These are phyloP conservation scores for Chrysomallon squamiferum DNA, from an alignment of 1,140 invertebrate genomes.

Conservation along the genomic window DNA sequence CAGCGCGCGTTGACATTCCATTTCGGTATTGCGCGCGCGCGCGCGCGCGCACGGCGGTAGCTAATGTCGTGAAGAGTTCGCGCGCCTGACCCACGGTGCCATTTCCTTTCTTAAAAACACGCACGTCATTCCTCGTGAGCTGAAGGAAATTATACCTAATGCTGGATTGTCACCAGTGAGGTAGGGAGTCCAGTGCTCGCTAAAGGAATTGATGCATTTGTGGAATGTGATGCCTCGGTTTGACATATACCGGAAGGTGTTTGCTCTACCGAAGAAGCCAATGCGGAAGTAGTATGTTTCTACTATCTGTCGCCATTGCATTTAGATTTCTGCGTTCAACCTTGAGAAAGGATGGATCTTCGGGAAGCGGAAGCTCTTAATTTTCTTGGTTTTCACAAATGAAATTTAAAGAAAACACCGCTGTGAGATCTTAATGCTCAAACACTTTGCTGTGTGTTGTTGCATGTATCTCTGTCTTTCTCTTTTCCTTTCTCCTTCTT, in stretches of 20 bases:
- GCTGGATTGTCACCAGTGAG: not conserved
- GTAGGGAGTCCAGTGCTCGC: not conserved
- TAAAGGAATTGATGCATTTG: not conserved
- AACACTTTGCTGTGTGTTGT: too few species aligned
- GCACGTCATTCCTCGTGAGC: slow-evolving; percentile 1
- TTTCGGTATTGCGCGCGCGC: too few species aligned
- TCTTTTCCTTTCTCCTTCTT: too few species aligned
- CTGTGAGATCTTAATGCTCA: not conserved
- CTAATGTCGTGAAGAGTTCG: not conserved
- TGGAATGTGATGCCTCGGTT: not conserved
- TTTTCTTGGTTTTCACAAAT: slow-evolving; percentile 8
- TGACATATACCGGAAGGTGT: slow-evolving; percentile 25
- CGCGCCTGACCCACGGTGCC: not conserved
- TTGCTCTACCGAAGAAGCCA: slow-evolving; percentile 12
- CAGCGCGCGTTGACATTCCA: too few species aligned
- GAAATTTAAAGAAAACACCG: slow-evolving; percentile 9
- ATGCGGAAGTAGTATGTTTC: slow-evolving; percentile 26
- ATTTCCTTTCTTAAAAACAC: slow-evolving; percentile 1
- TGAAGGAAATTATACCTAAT: slow-evolving; percentile 12
- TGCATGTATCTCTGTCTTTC: too few species aligned
- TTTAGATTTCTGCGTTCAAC: not conserved
- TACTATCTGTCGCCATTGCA: slow-evolving; percentile 12
- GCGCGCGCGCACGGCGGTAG: not conserved
- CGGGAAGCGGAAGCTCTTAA: slow-evolving; percentile 12
- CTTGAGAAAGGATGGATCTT: not conserved